These are phyloP conservation scores for Leptopilina myrica DNA, from an alignment of 2,888 invertebrate species.

Conservation along the genomic window DNA sequence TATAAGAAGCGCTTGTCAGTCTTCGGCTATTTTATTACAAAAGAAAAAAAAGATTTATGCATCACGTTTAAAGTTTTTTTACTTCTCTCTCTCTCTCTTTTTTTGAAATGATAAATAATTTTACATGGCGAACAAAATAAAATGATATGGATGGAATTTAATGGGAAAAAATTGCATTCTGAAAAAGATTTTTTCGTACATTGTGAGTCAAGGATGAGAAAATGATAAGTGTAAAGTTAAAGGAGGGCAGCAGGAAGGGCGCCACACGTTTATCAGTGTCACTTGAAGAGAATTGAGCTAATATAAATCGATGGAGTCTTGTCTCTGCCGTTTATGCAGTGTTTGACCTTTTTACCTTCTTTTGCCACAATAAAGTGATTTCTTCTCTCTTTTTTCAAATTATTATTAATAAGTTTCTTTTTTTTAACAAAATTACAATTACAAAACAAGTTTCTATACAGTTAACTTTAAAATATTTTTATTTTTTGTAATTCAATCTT, in stretches of 20 bases:
- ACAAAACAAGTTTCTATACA: no score
- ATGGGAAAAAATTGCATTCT: conserved; percentile 1
- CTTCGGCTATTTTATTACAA: conserved; percentile 7
- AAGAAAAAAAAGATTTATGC: conserved; percentile 2
- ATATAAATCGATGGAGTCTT: conserved; percentile 36
- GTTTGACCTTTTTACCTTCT: conserved; percentile 26
- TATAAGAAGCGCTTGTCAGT: conserved; percentile 15
- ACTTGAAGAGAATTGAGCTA: conserved; percentile 24
- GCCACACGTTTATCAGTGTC: conserved; percentile 23
- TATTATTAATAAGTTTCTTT: no score
- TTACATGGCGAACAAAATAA: background rate
- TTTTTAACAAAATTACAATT: no score
- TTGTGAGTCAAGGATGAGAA: conserved; percentile 7
- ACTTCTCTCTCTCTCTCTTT: background rate
- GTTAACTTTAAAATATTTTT: no score
- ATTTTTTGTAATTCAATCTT: no score
- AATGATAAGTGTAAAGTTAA: conserved; percentile 15
- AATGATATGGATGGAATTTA: background rate
- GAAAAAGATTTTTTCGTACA: background rate
- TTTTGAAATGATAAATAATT: background rate
- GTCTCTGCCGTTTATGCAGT: conserved; percentile 22
- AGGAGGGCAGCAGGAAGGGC: conserved; percentile 30
- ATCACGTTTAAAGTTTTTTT: background rate
- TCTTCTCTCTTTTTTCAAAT: no score
- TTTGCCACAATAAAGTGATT: background rate